Conservation (phyloP, 2,888 invertebrate species). For the Oithona nana region DNA sequence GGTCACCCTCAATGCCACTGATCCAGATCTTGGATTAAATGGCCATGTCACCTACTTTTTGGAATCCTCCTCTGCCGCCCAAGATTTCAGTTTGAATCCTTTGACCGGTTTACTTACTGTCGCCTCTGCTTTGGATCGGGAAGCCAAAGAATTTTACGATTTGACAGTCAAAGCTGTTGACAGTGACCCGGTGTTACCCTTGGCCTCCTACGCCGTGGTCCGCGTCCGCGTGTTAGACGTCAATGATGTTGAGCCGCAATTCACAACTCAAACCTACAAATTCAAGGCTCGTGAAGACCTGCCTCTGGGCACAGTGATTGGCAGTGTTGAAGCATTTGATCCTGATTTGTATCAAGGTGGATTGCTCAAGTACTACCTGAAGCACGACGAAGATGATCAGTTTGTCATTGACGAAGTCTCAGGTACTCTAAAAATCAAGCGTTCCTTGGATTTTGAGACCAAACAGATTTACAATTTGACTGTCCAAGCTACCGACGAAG, state of each 20-base stretch:
- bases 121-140: slow-evolving; percentile 58
- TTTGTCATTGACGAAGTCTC: slow-evolving; percentile 68
- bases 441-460: slow-evolving; percentile 65
- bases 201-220: slow-evolving; percentile 62
- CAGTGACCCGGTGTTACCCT: slow-evolving; percentile 39
- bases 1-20: slow-evolving; percentile 60
- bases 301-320: slow-evolving; percentile 66
- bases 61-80: slow-evolving; percentile 42
- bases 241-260: slow-evolving; percentile 70
- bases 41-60: slow-evolving; percentile 51
- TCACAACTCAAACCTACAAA: slow-evolving; percentile 38
- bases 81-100: slow-evolving; percentile 54
- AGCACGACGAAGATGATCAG: slow-evolving; percentile 28
- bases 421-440: slow-evolving; percentile 62
- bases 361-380: slow-evolving; percentile 54
- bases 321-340: slow-evolving; percentile 61
- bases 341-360: slow-evolving; percentile 68
- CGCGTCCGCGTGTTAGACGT: slow-evolving; percentile 67
- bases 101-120: slow-evolving; percentile 54
- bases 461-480: slow-evolving; percentile 71
- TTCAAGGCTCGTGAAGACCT: slow-evolving; percentile 79
- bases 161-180: slow-evolving; percentile 55
- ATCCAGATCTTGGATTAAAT: slow-evolving; percentile 63
- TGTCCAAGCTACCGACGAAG: slow-evolving; percentile 65
- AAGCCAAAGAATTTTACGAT: slow-evolving; percentile 59